Base-by-base conservation (phyloP, 2,797 vertebrate genomes). In the Gobio occitaniae region DNA sequence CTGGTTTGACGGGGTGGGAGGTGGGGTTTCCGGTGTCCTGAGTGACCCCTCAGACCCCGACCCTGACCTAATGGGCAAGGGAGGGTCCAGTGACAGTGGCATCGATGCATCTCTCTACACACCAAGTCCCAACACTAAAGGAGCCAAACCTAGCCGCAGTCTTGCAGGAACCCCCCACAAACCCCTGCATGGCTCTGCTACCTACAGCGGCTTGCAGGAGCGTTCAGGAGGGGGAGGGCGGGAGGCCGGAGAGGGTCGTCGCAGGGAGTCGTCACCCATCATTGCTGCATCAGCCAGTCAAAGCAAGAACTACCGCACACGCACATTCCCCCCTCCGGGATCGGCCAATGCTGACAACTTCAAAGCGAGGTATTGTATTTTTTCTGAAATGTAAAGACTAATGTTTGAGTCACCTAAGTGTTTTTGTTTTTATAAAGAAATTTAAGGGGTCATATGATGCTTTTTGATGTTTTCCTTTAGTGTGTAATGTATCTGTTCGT, bases 1-100 rank as follows among this genome's bases (percentile, higher is more conserved):
- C 77, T 98, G 97, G 97, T 97, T 96, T 0, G 97, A 98, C 47
- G 91, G 93, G 0, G 92, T 94, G 0, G 85, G 93, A 54, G 92
- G 90, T 10, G 78, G 84, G 25, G 79, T 65, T 15, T 87, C 87
- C 0, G 87, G 89, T 6, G 82, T 86, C 84, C 89, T 91, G 0
- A 75, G 87, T 1, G 96, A 98, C 82, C 91, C 94, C 0, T 82
- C 90, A 0, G 97, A 97, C 47, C 91, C 94, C 0, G 96, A 97
- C 36, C 94, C 94, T 0, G 96, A 97, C 80, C 95, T 93, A 2
- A 92, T 95, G 54, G 95, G 94, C 91, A 97, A 97, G 85, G 97
- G 96, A 0, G 96, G 96, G 8, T 97, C 97, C 65, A 97, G 95
- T 0, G 97, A 98, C 94, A 98, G 97, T 1, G 97, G 97, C 90